These are phyloP conservation scores for Ptilodon capucinus DNA, from an alignment of 2,888 invertebrate species.

Conservation along the genomic window DNA sequence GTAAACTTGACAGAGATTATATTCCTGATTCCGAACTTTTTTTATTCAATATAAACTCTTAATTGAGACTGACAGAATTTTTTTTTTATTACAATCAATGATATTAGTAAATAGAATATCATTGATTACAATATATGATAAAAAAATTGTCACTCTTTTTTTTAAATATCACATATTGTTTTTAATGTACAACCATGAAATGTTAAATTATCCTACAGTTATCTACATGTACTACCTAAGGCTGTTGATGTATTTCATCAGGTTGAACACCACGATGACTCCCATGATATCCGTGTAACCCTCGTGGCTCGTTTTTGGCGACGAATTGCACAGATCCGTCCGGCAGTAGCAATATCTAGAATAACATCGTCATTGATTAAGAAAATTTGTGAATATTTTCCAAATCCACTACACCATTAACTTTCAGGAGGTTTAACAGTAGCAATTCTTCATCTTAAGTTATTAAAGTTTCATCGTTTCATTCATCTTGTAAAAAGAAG, in stretches of 20 bases:
- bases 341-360: conserved; percentile 86
- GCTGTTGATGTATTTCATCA: conserved; percentile 83
- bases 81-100: too few species aligned
- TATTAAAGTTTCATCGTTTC: too few species aligned
- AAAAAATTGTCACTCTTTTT: not conserved
- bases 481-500: too few species aligned
- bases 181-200: conserved; percentile 19
- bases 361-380: not conserved
- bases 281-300: conserved; percentile 84
- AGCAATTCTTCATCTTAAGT: too few species aligned
- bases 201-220: conserved; percentile 22
- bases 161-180: conserved; percentile 40
- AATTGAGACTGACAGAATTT: too few species aligned
- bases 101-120: too few species aligned
- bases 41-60: too few species aligned
- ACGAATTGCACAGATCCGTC: conserved; percentile 87
- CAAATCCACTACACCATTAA: too few species aligned
- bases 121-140: not conserved
- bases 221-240: conserved; percentile 58
- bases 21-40: too few species aligned
- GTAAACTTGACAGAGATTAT: too few species aligned
- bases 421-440: too few species aligned
- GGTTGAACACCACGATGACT: conserved; percentile 84
- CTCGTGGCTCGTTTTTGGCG: conserved; percentile 66
- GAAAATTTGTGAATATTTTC: not conserved